Conservation (phyloP, 2,113 vertebrate genomes). For the Anguilla japonica region DNA sequence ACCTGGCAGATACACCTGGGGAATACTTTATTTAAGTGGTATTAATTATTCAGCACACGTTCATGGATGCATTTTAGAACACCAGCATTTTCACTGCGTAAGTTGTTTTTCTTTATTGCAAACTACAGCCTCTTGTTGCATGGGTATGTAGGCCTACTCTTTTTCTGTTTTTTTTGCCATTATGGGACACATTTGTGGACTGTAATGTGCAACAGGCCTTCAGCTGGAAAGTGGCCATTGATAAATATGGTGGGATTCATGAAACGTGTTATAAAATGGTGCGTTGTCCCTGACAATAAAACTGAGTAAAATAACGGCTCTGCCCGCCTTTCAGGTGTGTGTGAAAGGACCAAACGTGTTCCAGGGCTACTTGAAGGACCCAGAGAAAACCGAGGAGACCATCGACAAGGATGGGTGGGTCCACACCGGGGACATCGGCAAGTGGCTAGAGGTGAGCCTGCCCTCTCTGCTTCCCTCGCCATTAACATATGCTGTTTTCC, state of each 20-base stretch:
- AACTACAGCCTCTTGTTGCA: too few relatives aligned
- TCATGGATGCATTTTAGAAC: background rate
- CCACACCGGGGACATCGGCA: slow-evolving; percentile 93
- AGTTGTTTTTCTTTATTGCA: too few relatives aligned
- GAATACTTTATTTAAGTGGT: background rate
- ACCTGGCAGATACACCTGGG: background rate
- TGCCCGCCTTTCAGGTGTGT: slow-evolving; percentile 75
- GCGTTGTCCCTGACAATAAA: too few relatives aligned
- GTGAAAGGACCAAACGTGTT: slow-evolving; percentile 92
- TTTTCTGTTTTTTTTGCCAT: too few relatives aligned
- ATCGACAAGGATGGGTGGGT: slow-evolving; percentile 90
- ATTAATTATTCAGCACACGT: background rate
- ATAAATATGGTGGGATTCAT: too few relatives aligned
- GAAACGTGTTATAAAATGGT: too few relatives aligned
- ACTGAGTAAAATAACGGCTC: too few relatives aligned
- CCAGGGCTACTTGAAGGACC: slow-evolving; percentile 86
- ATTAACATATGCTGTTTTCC: background rate
- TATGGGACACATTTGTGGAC: too few relatives aligned
- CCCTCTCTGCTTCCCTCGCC: background rate
- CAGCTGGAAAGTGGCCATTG: too few relatives aligned
- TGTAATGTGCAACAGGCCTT: too few relatives aligned
- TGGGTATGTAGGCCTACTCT: too few relatives aligned
- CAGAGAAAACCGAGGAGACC: slow-evolving; percentile 83
- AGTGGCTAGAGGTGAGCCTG: slow-evolving; percentile 89
- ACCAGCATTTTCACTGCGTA: too few relatives aligned